Evolutionary conservation across 2,797 vertebrate genomes (phyloP).

Genomic region (Poliocrania exsul): DNA sequence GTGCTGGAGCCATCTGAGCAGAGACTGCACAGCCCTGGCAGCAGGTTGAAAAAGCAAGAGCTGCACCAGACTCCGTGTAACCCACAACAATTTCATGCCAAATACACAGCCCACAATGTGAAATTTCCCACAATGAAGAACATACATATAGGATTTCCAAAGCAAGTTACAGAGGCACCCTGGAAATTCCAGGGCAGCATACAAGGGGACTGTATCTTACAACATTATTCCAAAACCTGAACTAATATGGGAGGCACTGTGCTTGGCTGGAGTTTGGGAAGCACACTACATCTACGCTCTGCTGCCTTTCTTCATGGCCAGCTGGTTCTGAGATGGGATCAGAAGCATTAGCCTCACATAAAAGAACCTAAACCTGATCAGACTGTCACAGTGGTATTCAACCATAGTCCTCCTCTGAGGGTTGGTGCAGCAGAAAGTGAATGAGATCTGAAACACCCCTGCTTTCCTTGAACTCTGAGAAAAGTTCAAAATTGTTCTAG

Average conservation of each 20-base stretch:
- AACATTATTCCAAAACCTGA: neutral
- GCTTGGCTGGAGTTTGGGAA: neutral
- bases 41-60: neutral
- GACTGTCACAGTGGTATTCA: neutral
- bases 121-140: conserved; percentile 2
- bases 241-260: neutral
- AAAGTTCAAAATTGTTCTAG: neutral
- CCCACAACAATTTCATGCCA: neutral
- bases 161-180: neutral
- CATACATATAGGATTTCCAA: neutral
- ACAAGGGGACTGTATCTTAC: neutral
- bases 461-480: neutral
- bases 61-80: neutral
- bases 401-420: neutral
- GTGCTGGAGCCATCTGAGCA: neutral
- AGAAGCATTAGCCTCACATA: neutral
- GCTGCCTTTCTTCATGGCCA: neutral
- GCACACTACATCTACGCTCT: neutral
- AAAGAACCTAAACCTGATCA: neutral
- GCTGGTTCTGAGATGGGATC: neutral
- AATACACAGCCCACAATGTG: neutral
- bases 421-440: neutral
- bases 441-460: neutral
- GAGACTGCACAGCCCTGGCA: neutral
- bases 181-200: neutral